phyloP scores from a whole-genome alignment of 2,888 invertebrate species.

The Acronicta leporina region DNA sequence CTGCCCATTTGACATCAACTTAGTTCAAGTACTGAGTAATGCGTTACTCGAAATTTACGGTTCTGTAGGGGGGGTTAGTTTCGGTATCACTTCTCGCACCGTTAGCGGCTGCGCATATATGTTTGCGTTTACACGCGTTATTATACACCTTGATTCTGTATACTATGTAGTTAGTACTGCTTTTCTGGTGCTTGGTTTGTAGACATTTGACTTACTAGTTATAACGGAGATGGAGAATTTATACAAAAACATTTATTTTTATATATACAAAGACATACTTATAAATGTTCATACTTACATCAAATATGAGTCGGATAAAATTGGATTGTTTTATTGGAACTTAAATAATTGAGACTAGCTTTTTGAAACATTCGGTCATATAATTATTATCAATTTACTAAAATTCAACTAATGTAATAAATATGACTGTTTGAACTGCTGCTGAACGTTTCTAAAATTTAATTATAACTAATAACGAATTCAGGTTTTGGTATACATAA shows the following conservation, averaged over 20 bases:
- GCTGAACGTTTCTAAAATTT: conserved; percentile 8
- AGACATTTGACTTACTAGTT: conserved; percentile 51
- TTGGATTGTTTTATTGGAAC: conserved; percentile 25
- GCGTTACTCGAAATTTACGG: conserved; percentile 52
- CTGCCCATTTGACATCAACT: conserved; percentile 61
- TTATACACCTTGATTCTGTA: conserved; percentile 41
- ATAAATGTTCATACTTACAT: conserved; percentile 4
- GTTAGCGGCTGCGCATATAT: conserved; percentile 41
- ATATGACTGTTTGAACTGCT: conserved; percentile 28
- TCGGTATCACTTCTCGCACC: conserved; percentile 65
- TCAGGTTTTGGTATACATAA: conserved; percentile 31
- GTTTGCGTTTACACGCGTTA: conserved; percentile 50
- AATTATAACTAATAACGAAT: conserved; percentile 14
- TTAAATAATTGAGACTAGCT: conserved; percentile 84
- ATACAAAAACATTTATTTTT: conserved; percentile 34
- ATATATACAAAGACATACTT: neutral
- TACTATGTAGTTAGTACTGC: conserved; percentile 53
- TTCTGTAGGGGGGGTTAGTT: conserved; percentile 67
- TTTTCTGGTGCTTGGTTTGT: conserved; percentile 71
- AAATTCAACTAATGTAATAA: conserved; percentile 26
- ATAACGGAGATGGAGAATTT: conserved; percentile 42
- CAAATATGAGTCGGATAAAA: neutral
- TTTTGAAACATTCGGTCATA: conserved; percentile 78
- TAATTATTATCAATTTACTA: conserved; percentile 34
- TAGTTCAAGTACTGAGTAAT: conserved; percentile 63